Evolutionary conservation across 2,888 invertebrate species (phyloP).

Genomic region (Ornithoptera priamus): DNA sequence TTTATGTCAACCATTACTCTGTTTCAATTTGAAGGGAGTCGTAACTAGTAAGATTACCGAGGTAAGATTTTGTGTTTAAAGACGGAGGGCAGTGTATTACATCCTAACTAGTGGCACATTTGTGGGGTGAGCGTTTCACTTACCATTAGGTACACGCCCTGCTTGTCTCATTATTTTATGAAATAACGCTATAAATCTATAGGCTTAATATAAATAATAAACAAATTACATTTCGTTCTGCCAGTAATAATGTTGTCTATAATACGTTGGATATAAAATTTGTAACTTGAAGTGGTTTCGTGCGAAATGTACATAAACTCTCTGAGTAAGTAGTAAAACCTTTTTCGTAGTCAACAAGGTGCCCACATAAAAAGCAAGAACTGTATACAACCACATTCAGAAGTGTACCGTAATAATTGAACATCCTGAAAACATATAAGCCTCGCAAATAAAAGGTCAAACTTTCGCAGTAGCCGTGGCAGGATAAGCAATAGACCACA

Average conservation of each 20-base stretch:
- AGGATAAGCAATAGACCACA: constrained; percentile 64
- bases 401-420: constrained; percentile 41
- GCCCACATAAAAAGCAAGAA: constrained; percentile 45
- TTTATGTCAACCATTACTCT: no score
- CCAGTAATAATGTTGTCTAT: constrained; percentile 51
- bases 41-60: no score
- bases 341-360: constrained; percentile 47
- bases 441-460: constrained; percentile 59
- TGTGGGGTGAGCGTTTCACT: no score
- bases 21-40: no score
- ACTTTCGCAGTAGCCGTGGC: constrained; percentile 54
- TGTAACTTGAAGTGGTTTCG: constrained; percentile 51
- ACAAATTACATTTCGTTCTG: constrained; percentile 40
- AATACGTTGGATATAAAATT: constrained; percentile 62
- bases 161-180: no score
- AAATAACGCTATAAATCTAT: no score
- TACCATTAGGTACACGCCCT: no score
- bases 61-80: no score
- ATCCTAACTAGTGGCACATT: no score
- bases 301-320: constrained; percentile 53
- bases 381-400: constrained; percentile 47
- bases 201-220: background rate
- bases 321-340: constrained; percentile 50
- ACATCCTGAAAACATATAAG: constrained; percentile 44
- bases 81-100: no score